Evolutionary conservation across 2,888 invertebrate species (phyloP), one percentile per base, ranked within the genome.

Genomic region (Plemyria rubiginata): DNA sequence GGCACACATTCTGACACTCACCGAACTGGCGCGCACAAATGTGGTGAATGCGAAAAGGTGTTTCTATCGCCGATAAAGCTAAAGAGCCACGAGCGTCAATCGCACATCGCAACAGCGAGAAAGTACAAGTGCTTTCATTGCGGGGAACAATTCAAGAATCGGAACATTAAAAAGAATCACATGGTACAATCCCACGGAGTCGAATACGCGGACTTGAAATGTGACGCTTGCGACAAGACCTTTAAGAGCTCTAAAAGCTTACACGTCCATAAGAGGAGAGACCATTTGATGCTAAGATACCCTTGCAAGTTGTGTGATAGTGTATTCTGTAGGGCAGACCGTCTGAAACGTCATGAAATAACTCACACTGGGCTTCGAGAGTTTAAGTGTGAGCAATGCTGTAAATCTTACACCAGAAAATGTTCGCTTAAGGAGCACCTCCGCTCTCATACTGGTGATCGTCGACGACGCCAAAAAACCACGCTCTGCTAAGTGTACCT

Each of bases 281-380:
- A 65, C 9, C 70, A 70, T 22, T 16, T 58, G 40, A 64, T 64
- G 32, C 48, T 58, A 13, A 46, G 49, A 0, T 82, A 83, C n/a
- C 81, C 79, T 53, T 90, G 90, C 54, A 62, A 75, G 0, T 62
- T 74, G 1, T 90, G 90, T 53, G 80, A 83, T 0, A 82, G 81
- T 68, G 77, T 72, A 11, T 90, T 88, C 51, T 85, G 79, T 13
- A 49, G 53, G 8, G 4, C 16, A 5, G 53, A 53, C 8, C 12
- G 52, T 3, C 16, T 64, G 12, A 60, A 48, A n/a, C 43, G 48
- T 0, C 62, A 68, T 53, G 41, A 45, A 41, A 8, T 56, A 45
- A 49, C 36, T 45, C 70, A 70, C 13, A 46, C 66, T 8, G 65
- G 65, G 0, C 9, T 54, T 11, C 36, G 50, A 8, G 41, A 43